Percentiles rank a stretch among this genome's conserved stretches.
Conservation (phyloP, 2,797 vertebrate species). For the Schizopygopsis malacanthus region DNA sequence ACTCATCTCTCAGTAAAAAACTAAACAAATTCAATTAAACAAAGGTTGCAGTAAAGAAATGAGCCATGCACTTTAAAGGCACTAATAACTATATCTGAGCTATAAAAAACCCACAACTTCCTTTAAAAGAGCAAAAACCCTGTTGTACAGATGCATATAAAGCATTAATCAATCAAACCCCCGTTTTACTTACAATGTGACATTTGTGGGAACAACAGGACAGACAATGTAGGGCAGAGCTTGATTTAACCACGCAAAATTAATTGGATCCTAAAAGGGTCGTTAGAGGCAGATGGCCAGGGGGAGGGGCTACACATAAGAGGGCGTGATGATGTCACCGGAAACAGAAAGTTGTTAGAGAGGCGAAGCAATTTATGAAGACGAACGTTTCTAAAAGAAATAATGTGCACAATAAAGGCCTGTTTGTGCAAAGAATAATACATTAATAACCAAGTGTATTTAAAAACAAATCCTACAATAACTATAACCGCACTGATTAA, state of each 20-base stretch:
- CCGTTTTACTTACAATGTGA: background rate
- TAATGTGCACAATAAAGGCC: background rate
- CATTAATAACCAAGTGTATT: background rate
- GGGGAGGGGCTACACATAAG: background rate
- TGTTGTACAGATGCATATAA: background rate
- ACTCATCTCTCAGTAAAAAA: background rate
- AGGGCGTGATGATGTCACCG: conserved; percentile 4
- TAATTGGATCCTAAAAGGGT: background rate
- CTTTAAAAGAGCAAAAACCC: background rate
- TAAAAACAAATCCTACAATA: background rate
- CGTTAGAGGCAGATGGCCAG: background rate
- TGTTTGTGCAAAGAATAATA: background rate
- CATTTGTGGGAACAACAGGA: background rate
- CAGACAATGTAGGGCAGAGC: background rate
- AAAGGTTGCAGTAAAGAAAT: background rate
- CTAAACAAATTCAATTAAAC: background rate
- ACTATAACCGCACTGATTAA: background rate
- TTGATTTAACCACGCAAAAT: background rate
- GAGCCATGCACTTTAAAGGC: background rate
- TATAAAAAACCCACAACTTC: background rate
- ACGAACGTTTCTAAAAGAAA: background rate
- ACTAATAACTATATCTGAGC: background rate
- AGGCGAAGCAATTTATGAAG: background rate
- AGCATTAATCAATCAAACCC: background rate
- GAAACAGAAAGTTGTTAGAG: background rate